phyloP scores from a whole-genome alignment of 2,113 vertebrate species.

The Macquaria ambigua region DNA sequence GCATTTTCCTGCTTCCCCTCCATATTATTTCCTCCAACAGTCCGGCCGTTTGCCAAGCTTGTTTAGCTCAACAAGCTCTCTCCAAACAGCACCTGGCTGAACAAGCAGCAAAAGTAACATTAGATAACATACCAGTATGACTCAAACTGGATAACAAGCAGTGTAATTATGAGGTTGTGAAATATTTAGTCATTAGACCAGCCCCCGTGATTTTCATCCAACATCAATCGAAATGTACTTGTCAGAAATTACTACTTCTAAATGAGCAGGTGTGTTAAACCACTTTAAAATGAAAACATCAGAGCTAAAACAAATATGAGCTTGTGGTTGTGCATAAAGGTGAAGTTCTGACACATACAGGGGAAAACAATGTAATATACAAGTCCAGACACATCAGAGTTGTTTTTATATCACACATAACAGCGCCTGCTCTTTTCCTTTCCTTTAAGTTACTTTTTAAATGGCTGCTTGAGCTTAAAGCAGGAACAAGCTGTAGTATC shows the following conservation, averaged over 20 bases:
- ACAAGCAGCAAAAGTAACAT: constrained; percentile 4
- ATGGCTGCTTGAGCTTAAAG: constrained; percentile 26
- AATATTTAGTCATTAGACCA: constrained; percentile 9
- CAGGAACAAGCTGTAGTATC: constrained; percentile 26
- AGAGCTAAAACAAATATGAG: neutral
- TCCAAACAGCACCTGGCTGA: constrained; percentile 37
- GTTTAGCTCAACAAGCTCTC: constrained; percentile 22
- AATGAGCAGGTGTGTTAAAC: neutral
- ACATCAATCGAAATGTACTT: neutral
- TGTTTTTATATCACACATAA: constrained; percentile 22
- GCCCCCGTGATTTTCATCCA: constrained; percentile 3
- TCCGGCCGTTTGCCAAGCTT: constrained; percentile 46
- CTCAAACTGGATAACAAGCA: constrained; percentile 24
- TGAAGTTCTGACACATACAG: neutral
- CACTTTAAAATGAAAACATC: constrained; percentile 9
- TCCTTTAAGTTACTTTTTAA: constrained; percentile 8
- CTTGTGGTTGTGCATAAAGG: neutral
- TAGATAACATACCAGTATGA: constrained; percentile 8
- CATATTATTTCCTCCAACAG: constrained; percentile 39
- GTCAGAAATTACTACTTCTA: neutral
- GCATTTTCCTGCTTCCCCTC: constrained; percentile 50
- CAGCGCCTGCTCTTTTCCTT: neutral
- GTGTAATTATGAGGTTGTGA: constrained; percentile 23
- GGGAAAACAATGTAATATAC: neutral
- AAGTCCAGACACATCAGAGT: constrained; percentile 21